These are phyloP conservation scores for Octonoba sinensis DNA, from an alignment of 2,888 invertebrate genomes.

Conservation along the genomic window DNA sequence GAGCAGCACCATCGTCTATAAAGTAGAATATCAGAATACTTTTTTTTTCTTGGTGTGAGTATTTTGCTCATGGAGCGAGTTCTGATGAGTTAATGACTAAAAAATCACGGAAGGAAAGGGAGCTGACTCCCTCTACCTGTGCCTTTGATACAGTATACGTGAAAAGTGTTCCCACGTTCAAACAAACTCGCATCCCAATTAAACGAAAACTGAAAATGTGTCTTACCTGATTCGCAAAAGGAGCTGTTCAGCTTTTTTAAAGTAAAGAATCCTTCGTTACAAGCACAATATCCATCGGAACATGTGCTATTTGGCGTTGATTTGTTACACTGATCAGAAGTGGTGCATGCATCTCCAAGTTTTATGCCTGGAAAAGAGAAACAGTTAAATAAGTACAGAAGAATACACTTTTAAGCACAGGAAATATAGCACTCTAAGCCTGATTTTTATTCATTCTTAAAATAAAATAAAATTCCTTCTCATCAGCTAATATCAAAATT, in stretches of 20 bases:
- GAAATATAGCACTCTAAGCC: not conserved
- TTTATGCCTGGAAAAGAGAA: slow-evolving; percentile 27
- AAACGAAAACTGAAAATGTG: not conserved
- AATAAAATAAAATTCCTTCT: too few relatives aligned
- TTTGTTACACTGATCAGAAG: slow-evolving; percentile 42
- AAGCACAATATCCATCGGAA: slow-evolving; percentile 54
- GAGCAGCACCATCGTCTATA: too few relatives aligned
- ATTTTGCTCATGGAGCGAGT: too few relatives aligned
- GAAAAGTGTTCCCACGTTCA: too few relatives aligned
- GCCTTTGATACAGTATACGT: too few relatives aligned
- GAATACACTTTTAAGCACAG: not conserved
- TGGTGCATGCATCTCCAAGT: slow-evolving; percentile 46
- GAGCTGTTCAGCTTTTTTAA: slow-evolving; percentile 44
- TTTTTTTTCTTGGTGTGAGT: too few relatives aligned
- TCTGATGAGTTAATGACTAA: too few relatives aligned
- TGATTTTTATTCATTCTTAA: not conserved
- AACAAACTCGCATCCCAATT: not conserved
- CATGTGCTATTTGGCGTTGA: slow-evolving; percentile 49
- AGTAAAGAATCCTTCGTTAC: slow-evolving; percentile 28
- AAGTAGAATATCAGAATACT: too few relatives aligned
- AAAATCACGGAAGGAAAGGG: too few relatives aligned
- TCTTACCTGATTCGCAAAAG: slow-evolving; percentile 51
- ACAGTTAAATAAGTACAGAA: not conserved
- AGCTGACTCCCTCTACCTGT: too few relatives aligned
- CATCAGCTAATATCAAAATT: too few relatives aligned